Percentiles rank a stretch among this genome's conserved stretches.
Evolutionary conservation across 2,888 invertebrate genomes (phyloP).

Genomic region (Aethes cnicana): DNA sequence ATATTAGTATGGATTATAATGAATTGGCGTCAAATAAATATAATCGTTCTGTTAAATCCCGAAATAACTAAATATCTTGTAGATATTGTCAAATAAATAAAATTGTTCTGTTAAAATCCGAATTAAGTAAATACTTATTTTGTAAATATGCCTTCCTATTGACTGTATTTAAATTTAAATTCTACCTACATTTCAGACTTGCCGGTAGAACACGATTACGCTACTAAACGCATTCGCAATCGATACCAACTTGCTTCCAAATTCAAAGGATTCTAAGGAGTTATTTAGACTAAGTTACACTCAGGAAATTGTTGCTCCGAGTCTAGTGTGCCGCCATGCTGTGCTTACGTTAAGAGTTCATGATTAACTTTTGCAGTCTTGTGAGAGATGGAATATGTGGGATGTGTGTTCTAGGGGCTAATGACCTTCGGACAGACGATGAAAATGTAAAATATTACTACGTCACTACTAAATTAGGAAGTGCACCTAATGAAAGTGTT

Average conservation of each 20-base stretch:
- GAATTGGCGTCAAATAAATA: too few relatives aligned
- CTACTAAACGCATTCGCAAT: conserved; percentile 31
- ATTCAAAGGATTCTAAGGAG: conserved; percentile 44
- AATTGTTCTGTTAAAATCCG: too few relatives aligned
- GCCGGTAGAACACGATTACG: neutral
- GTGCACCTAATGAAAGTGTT: too few relatives aligned
- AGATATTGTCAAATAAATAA: too few relatives aligned
- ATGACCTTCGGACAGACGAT: conserved; percentile 12
- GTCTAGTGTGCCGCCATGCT: conserved; percentile 38
- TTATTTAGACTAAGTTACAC: conserved; percentile 52
- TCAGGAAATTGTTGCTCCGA: conserved; percentile 53
- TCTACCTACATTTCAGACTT: neutral
- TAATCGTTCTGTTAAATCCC: too few relatives aligned
- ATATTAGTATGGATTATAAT: too few relatives aligned
- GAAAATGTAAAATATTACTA: too few relatives aligned
- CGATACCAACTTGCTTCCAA: conserved; percentile 48
- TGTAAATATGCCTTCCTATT: too few relatives aligned
- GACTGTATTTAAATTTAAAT: too few relatives aligned
- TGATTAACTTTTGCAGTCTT: conserved; percentile 49
- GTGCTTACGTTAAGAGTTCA: conserved; percentile 48
- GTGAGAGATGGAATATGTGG: conserved; percentile 21
- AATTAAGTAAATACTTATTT: too few relatives aligned
- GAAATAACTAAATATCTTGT: too few relatives aligned
- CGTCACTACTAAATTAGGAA: too few relatives aligned
- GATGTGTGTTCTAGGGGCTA: conserved; percentile 18